Base-by-base conservation (phyloP, 2,113 vertebrate genomes). In the Lasiurus cinereus region DNA sequence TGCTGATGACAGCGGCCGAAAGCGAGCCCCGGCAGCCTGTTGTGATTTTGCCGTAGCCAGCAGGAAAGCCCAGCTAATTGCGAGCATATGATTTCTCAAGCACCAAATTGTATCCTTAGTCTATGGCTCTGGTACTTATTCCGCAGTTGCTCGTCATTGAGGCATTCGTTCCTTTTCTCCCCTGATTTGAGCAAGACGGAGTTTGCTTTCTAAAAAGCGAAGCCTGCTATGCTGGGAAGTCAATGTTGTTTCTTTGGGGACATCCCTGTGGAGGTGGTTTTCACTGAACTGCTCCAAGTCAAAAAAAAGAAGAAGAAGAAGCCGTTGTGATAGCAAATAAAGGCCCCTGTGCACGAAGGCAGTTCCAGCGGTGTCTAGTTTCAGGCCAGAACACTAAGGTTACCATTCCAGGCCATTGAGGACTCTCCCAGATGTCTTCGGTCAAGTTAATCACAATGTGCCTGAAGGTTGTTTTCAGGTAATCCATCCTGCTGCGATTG, bases 401-500 rank as follows among this genome's bases (percentile, higher is more conserved):
- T 98, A 99, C 99, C 98, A 98, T 99, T 99, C 98, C 98, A 96
- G 97, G 93, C 98, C 96, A 95, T 98, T 97, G 97, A 98, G 98
- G 97, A 97, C 98, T 98, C 98, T 98, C 97, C 98, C 99, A 99
- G 99, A 99, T 99, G 99, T 99, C 98, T 99, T 98, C 98, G 98
- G 99, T 99, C 98, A 99, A 99, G 98, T 99, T 99, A 99, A 99
- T 99, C 98, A 98, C 98, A 98, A 98, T 98, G 98, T 98, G 98
- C 98, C 98, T 98, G 98, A 97, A 99, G 99, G 98, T 98, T 99
- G 98, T 97, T 98, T 97, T 97, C 99, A 99, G 98, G 99, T 99
- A 99, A 99, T 99, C 99, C 98, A 98, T 99, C 99, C 99, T 97
- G 97, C 97, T 79, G 79, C 98, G 97, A 98, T 98, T 98, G 98